Base-by-base conservation (phyloP, 2,113 vertebrate genomes). In the Antechinus stuartii region DNA sequence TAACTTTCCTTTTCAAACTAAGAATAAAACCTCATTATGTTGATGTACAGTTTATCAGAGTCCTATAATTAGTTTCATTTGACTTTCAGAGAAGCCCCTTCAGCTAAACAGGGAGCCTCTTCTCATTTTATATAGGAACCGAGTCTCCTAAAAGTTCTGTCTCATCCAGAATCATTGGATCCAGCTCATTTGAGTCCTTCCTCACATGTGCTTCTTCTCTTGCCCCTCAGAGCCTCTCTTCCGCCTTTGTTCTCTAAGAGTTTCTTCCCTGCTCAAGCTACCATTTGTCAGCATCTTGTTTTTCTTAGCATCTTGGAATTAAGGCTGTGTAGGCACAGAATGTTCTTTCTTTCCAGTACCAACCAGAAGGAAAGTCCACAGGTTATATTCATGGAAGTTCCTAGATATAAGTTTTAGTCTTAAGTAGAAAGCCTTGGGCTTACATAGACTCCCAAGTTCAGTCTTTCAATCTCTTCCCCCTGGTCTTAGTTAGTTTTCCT, bases 401-500 rank as follows among this genome's bases (percentile, higher is more conserved):
- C 26, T 61, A 30, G 56, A 94, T 93, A 47, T 95, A 94, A 35
- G 9, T 23, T 94, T 91, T 91, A 49, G 30, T 93, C 12, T 14
- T 42, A 42, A 1, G 42, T 42, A 42, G 42, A 42, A 42, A 42
- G 42, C 42, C 42, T 42, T 42, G 42, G 42, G 42, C 42, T 42
- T 42, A 42, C 42, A 42, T 42, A 42, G 42, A 42, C 42, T 42
- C 42, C 42, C 42, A 95, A 90, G 30, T 97, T 92, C 35, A 91
- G 54, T 95, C 94, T 47, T 93, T 93, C 91, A 95, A 90, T 93
- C 27, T 14, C 61, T 89, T 42, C 53, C 56, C 56, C 54, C 42
- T 91, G 7, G 47, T 95, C 96, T 97, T 94, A 96, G 84, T 97
- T 94, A 96, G 84, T 95, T 94, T 91, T 35, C 94, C 50, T 16